Percentiles rank a stretch among this genome's conserved stretches.
These are phyloP conservation scores for Limnothrissa miodon DNA, from an alignment of 2,113 vertebrate species.

Conservation along the genomic window DNA sequence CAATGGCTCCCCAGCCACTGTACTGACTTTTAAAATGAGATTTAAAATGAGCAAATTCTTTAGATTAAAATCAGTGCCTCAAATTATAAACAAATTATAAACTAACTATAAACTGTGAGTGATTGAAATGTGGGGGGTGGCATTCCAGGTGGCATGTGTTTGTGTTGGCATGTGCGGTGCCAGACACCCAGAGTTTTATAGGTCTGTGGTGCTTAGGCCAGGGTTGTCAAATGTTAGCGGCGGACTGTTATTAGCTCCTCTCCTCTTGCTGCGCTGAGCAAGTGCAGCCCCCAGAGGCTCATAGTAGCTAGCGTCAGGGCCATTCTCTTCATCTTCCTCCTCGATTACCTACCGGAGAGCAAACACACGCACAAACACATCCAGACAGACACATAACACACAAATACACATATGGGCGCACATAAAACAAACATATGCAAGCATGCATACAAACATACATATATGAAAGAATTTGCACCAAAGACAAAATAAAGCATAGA, in stretches of 20 bases:
- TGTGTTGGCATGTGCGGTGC: neutral
- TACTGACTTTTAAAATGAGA: neutral
- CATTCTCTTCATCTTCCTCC: conserved; percentile 56
- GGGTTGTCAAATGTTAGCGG: conserved; percentile 55
- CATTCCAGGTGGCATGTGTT: neutral
- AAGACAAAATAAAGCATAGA: conserved; percentile 1
- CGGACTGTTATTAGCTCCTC: conserved; percentile 15
- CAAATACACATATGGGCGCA: neutral
- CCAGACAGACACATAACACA: neutral
- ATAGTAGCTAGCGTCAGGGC: conserved; percentile 26
- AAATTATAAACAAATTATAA: neutral
- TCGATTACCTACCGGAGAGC: conserved; percentile 40
- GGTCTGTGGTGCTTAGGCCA: conserved; percentile 75
- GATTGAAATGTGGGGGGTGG: neutral
- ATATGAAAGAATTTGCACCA: neutral
- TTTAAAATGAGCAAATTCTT: neutral
- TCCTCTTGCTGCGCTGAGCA: conserved; percentile 47
- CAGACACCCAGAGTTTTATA: conserved; percentile 65
- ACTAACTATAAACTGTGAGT: neutral
- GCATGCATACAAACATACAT: neutral
- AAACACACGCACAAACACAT: conserved; percentile 22
- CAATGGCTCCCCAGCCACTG: neutral
- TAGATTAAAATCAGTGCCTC: neutral
- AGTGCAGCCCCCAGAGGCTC: conserved; percentile 76
- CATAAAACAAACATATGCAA: neutral